Evolutionary conservation across 2,888 invertebrate species (phyloP).

Genomic region (Stegana nigrithorax): DNA sequence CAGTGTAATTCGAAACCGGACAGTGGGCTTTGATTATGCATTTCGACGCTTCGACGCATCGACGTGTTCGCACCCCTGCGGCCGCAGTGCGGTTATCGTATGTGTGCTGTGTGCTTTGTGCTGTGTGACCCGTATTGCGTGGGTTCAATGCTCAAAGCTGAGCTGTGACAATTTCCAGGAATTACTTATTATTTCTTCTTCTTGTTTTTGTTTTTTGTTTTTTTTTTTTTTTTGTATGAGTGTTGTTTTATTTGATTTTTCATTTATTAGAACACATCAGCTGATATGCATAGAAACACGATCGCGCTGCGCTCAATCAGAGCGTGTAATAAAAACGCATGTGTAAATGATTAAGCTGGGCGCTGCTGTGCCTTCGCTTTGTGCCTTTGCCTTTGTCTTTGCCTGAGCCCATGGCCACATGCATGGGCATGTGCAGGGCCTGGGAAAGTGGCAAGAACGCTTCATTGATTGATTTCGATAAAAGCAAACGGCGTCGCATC

Average conservation of each 20-base stretch:
- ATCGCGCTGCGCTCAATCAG: neutral
- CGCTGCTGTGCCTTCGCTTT: neutral
- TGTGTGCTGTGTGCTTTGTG: no score
- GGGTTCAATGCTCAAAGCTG: neutral
- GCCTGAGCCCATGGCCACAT: neutral
- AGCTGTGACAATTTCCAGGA: neutral
- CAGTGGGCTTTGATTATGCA: slow-evolving; percentile 23
- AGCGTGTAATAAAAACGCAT: neutral
- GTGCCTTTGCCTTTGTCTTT: neutral
- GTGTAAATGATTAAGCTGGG: neutral
- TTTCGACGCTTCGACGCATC: no score
- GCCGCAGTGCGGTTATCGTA: no score
- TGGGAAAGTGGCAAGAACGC: slow-evolving; percentile 16
- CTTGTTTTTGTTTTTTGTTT: no score
- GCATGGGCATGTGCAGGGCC: neutral
- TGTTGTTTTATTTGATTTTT: no score
- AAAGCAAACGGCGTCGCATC: no score
- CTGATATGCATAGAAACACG: neutral
- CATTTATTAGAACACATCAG: no score
- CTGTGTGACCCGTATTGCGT: slow-evolving; percentile 9
- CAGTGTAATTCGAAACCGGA: slow-evolving; percentile 37
- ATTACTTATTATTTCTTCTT: slow-evolving; percentile 8
- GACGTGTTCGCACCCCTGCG: no score
- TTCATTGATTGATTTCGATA: slow-evolving; percentile 53
- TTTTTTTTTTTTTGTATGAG: no score